Base-by-base conservation (phyloP, 2,888 invertebrate species). In the Drosophila nigricruria region DNA sequence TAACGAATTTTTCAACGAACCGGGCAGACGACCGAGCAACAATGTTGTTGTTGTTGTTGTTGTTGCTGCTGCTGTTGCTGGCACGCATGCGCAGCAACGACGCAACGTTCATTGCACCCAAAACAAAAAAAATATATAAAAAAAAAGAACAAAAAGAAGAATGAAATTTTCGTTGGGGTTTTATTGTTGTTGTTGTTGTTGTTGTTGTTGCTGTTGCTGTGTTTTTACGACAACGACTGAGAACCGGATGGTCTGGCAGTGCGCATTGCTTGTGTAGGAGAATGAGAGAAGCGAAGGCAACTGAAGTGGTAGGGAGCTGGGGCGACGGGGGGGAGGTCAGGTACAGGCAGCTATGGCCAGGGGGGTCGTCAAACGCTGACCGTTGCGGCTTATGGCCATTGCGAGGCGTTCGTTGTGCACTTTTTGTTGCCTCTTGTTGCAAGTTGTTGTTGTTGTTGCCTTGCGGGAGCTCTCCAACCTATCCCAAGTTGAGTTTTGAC, bases 401-500 rank as follows among this genome's bases (percentile, higher is more conserved):
- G 81, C 81, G 71, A 79, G 79, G 79, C 79, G 77, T 80, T 80
- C 73, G 73, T 65, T 77, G 62, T 77, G 73, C 78, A 76, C 40
- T 66, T 77, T 63, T 70, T 62, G 52, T 68, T 50, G 40, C 32
- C n/a, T 40, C 57, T 56, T 73, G 56, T 18, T 58, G 49, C 30
- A 49, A 49, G 52, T 36, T 40, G 62, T 32, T 43, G 73, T 32
- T 50, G 64, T 49, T 70, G 72, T 49, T 85, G 85, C 85, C 89
- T 89, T 85, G 79, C 88, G 87, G 86, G 89, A 77, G 79, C 85
- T 79, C 82, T 89, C 87, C 90, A 91, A 91, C 91, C 91, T 91
- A 91, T 91, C 91, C 91, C 92, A 91, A 91, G 92, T 90, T 88
- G 81, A 85, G 85, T 90, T 89, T 90, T 91, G 89, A 91, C 90